Base-by-base conservation (phyloP, 2,797 vertebrate species). In the Heterohyrax brucei region DNA sequence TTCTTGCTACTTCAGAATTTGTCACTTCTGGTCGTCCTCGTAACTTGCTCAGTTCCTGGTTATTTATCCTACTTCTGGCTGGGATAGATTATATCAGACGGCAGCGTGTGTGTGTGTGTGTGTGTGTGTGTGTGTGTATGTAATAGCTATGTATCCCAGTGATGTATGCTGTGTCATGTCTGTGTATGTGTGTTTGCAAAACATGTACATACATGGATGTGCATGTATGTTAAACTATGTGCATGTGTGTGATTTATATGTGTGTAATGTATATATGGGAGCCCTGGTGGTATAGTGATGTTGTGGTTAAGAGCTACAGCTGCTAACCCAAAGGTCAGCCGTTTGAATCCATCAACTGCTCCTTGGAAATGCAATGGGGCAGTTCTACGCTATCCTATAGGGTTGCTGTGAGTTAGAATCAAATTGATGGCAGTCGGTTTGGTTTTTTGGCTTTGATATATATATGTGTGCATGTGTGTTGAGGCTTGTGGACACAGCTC, bases 1-100 rank as follows among this genome's bases (percentile, higher is more conserved):
- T 2, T 87, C 79, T 59, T 0, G 3, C 48, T 0, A 1, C 14
- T 19, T 44, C 4, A 5, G 70, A 28, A 5, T 14, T 12, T 0
- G 18, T 22, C 33, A 1, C 19, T 1, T 33, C 46, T 83, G 8
- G 24, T 3, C 10, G 14, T 16, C 2, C 18, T 9, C 39, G 1
- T 10, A 6, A 0, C 14, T 4, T 10, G 73, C 5, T 61, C 64
- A 24, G 21, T 2, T 59, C 77, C 80, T 5, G 91, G 56, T 59
- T 66, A 28, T 19, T 53, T 44, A 12, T 39, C 59, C 19, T 2
- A 28, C 26, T 24, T 61, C 76, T 14, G 16, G 26, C 48, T 7
- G 39, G 16, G 61, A 13, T 0, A 10, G 73, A 7, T 10, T 24
- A n/a, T 22, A 1, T 28, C 10, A 26, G 88, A 14, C 8, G 79